A percentile compares a stretch with the other conserved stretches of the same genome.
phyloP scores from a whole-genome alignment of 37 sponge, comb jelly and placozoan species.

The Cladorhizidae sp. region DNA sequence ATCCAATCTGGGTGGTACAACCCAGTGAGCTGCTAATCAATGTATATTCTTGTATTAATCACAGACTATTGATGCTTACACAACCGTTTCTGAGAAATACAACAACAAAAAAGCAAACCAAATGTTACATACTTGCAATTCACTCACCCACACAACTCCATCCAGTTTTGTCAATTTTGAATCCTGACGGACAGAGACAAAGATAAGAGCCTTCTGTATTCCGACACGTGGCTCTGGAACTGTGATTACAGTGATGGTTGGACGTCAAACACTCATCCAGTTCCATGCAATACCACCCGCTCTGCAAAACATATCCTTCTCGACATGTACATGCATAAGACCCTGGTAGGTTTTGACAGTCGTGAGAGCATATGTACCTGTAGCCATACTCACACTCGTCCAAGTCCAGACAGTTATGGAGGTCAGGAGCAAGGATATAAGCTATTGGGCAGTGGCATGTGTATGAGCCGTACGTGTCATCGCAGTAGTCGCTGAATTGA shows the following conservation, averaged over 20 bases:
- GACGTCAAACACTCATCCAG: conserved; percentile 30
- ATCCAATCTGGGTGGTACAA: no score
- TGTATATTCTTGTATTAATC: no score
- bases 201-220: conserved; percentile 36
- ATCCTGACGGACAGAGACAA: conserved; percentile 44
- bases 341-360: conserved; percentile 44
- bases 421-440: background rate
- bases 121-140: background rate
- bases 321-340: conserved; percentile 46
- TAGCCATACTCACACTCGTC: conserved; percentile 37
- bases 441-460: conserved; percentile 31
- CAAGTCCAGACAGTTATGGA: conserved; percentile 25
- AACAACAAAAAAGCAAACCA: background rate
- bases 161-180: conserved; percentile 13
- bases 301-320: conserved; percentile 16
- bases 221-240: conserved; percentile 21
- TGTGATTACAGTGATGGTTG: conserved; percentile 8
- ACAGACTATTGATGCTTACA: no score
- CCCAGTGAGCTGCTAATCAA: no score
- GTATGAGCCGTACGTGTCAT: conserved; percentile 37
- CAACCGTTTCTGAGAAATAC: no score
- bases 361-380: conserved; percentile 25
- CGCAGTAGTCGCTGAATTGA: conserved; percentile 29
- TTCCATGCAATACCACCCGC: conserved; percentile 2
- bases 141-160: conserved; percentile 43